Evolutionary conservation across 1,140 invertebrate genomes (phyloP).

Genomic region (Drosophila azteca): DNA sequence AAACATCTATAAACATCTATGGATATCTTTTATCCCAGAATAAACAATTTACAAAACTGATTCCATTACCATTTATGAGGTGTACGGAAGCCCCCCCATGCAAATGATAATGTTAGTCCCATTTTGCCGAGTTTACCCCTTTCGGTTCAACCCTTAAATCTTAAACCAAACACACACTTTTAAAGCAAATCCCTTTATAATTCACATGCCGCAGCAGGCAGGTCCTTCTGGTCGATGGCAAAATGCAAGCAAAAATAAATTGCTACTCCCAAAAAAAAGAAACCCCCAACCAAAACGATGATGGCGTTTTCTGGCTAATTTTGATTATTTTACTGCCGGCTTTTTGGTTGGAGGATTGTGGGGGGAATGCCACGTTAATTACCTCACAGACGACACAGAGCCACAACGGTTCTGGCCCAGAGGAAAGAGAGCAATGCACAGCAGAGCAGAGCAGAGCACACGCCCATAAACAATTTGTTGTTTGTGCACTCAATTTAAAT

Average conservation of each 20-base stretch:
- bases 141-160: too few species aligned
- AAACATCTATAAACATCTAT: too few species aligned
- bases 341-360: constrained; percentile 17
- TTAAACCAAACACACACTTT: too few species aligned
- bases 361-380: constrained; percentile 61
- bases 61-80: too few species aligned
- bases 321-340: constrained; percentile 74
- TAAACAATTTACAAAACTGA: too few species aligned
- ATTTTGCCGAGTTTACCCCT: too few species aligned
- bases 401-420: constrained; percentile 8
- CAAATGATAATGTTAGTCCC: too few species aligned
- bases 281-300: constrained; percentile 6
- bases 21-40: too few species aligned
- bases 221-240: too few species aligned
- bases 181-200: too few species aligned
- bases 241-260: constrained; percentile 37
- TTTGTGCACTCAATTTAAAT: constrained; percentile 71
- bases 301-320: constrained; percentile 69
- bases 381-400: constrained; percentile 26
- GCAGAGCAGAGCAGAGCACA: neutral
- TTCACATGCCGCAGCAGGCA: too few species aligned
- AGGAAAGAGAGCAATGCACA: constrained; percentile 20
- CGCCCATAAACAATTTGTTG: constrained; percentile 44
- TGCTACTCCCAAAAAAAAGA: constrained; percentile 15
- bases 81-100: too few species aligned